phyloP scores from a whole-genome alignment of 2,797 vertebrate species.

The Bucorvus abyssinicus region DNA sequence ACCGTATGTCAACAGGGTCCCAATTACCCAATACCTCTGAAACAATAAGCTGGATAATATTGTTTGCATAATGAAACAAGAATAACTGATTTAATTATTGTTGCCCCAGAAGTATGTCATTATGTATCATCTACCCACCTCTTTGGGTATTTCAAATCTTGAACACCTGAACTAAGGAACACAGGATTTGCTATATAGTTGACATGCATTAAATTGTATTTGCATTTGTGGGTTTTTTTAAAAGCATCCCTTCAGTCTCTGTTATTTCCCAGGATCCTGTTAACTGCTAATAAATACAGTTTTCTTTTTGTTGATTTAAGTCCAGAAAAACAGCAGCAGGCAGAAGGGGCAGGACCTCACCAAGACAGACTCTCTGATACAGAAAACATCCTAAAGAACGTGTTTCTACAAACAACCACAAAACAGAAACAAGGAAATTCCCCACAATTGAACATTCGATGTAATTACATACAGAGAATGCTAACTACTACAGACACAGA shows the following conservation, averaged over 20 bases:
- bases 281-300: not conserved
- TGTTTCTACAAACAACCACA: not conserved
- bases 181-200: not conserved
- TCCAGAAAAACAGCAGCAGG: not conserved
- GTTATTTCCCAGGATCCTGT: not conserved
- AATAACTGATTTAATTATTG: not conserved
- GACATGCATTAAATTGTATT: not conserved
- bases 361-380: not conserved
- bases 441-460: not conserved
- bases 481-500: not conserved
- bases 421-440: not conserved
- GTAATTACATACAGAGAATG: not conserved
- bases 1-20: accelerated
- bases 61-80: not conserved
- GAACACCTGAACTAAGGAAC: not conserved
- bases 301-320: not conserved
- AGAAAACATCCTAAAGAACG: not conserved
- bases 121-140: not conserved
- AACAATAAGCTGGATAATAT: not conserved
- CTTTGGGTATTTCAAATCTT: not conserved
- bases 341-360: not conserved
- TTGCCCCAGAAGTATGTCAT: not conserved
- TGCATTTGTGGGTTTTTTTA: not conserved
- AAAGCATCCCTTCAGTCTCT: not conserved
- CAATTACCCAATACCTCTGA: not conserved